These are phyloP conservation scores for Serranus cabrilla DNA, from an alignment of 2,797 vertebrate genomes.

Conservation along the genomic window DNA sequence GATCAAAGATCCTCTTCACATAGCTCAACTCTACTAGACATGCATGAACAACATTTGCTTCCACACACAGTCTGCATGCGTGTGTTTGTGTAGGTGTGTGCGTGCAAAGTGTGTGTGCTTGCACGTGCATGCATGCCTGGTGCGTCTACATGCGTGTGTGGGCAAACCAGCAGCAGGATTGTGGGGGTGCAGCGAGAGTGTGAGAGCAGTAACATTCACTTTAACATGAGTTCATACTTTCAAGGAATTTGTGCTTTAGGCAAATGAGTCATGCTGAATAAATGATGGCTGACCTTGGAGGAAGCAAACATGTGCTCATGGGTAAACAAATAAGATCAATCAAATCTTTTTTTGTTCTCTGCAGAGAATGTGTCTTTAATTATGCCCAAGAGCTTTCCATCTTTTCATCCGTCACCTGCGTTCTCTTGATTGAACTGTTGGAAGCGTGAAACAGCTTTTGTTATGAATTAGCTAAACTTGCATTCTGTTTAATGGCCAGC, in stretches of 20 bases:
- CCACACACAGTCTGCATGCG: slow-evolving; percentile 58
- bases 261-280: slow-evolving; percentile 69
- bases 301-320: slow-evolving; percentile 35
- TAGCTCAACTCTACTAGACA: slow-evolving; percentile 75
- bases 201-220: slow-evolving; percentile 50
- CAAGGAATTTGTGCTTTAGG: slow-evolving; percentile 76
- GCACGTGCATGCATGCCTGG: slow-evolving; percentile 29
- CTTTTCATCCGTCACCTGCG: slow-evolving; percentile 26
- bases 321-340: slow-evolving; percentile 60
- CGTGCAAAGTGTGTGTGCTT: neutral
- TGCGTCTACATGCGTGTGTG: slow-evolving; percentile 21
- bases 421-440: slow-evolving; percentile 3
- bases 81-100: slow-evolving; percentile 66
- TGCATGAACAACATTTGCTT: slow-evolving; percentile 77
- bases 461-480: too few species aligned
- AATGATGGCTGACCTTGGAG: slow-evolving; percentile 60
- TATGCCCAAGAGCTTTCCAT: slow-evolving; percentile 23
- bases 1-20: slow-evolving; percentile 81
- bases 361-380: slow-evolving; percentile 33
- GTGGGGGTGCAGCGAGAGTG: slow-evolving; percentile 49
- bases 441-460: neutral
- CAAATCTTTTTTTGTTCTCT: slow-evolving; percentile 10
- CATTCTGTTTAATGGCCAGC: too few species aligned
- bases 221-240: slow-evolving; percentile 72
- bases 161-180: slow-evolving; percentile 43